Percentiles rank a stretch among this genome's conserved stretches.
phyloP scores from a whole-genome alignment of 2,113 vertebrate genomes.

The Haemorhous mexicanus region DNA sequence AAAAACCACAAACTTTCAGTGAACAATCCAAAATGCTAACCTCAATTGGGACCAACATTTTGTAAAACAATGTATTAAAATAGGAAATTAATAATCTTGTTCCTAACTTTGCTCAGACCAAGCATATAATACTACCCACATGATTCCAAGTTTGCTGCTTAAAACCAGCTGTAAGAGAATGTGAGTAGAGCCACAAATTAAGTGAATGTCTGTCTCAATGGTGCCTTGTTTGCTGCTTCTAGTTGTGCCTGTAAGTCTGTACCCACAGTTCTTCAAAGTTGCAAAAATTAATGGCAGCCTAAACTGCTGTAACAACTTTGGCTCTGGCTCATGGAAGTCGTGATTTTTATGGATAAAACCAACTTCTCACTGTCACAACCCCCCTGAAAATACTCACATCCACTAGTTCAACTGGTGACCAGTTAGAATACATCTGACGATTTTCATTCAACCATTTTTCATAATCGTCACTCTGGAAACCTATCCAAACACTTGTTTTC shows the following conservation, averaged over 20 bases:
- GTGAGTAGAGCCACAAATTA: background rate
- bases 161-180: background rate
- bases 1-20: background rate
- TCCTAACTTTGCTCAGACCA: background rate
- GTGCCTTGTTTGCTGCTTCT: background rate
- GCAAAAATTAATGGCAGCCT: background rate
- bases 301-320: background rate
- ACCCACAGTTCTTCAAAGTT: background rate
- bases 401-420: conserved; percentile 80
- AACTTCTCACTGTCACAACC: background rate
- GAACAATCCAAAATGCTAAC: background rate
- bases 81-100: background rate
- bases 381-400: conserved; percentile 61
- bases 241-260: background rate
- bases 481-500: conserved; percentile 87
- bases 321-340: background rate
- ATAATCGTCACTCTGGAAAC: conserved; percentile 77
- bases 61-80: background rate
- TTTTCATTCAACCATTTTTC: conserved; percentile 81
- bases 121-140: background rate
- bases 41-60: background rate
- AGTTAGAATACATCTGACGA: conserved; percentile 82
- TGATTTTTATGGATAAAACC: background rate
- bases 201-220: rapidly evolving
- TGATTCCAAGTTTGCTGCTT: background rate